Conservation (phyloP, 1,140 invertebrate genomes). For the Theocolax elegans region DNA sequence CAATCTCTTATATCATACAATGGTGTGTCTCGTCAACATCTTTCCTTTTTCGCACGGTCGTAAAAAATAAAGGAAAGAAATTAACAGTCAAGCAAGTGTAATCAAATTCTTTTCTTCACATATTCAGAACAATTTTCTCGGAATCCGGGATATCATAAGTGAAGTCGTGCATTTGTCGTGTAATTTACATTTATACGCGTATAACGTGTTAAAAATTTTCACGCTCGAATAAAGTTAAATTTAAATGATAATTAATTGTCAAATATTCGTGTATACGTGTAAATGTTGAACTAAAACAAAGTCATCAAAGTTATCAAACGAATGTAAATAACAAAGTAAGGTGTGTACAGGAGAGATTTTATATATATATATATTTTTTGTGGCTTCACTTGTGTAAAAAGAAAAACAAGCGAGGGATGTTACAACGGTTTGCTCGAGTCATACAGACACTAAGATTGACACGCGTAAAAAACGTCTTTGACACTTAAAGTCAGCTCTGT, state of each 20-base stretch:
- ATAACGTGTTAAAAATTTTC: neutral
- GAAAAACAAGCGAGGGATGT: too few species aligned
- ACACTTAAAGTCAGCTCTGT: neutral
- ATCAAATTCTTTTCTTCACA: neutral
- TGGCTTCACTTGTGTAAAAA: too few species aligned
- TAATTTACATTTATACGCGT: neutral
- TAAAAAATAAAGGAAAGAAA: neutral
- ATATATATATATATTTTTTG: too few species aligned
- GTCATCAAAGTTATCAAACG: too few species aligned
- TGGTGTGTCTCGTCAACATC: too few species aligned
- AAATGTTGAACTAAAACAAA: too few species aligned
- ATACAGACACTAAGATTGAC: neutral
- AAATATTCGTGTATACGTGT: too few species aligned
- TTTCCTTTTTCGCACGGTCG: neutral
- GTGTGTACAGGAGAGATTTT: too few species aligned
- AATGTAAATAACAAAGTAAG: too few species aligned
- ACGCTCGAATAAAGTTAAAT: too few species aligned
- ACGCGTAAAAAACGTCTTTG: conserved; percentile 5
- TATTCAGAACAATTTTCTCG: neutral
- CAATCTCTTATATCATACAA: neutral
- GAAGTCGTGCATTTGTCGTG: neutral
- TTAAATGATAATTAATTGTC: too few species aligned
- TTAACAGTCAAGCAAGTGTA: too few species aligned
- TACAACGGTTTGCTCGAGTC: neutral
- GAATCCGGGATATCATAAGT: neutral